Evolutionary conservation across 2,797 vertebrate genomes (phyloP).

Genomic region (Poeciliopsis infans): DNA sequence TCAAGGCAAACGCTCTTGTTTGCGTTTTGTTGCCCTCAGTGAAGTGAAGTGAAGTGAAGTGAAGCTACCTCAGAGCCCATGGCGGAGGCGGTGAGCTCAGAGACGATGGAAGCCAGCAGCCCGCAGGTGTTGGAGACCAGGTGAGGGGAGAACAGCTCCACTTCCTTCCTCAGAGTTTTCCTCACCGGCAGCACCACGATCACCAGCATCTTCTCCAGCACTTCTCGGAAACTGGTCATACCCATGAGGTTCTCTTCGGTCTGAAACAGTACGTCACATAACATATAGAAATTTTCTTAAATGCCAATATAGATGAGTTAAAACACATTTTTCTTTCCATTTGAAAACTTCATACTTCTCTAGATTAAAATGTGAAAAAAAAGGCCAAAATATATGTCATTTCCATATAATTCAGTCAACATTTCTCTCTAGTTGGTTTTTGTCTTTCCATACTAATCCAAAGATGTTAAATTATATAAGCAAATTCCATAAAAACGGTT

Average conservation of each 20-base stretch:
- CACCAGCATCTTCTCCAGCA: constrained; percentile 97
- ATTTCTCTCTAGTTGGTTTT: neutral
- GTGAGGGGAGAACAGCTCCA: constrained; percentile 96
- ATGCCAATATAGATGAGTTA: neutral
- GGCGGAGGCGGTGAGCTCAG: constrained; percentile 96
- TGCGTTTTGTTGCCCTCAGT: neutral
- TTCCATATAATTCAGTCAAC: neutral
- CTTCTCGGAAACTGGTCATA: constrained; percentile 98
- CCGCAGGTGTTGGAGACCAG: constrained; percentile 98
- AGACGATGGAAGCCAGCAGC: constrained; percentile 95
- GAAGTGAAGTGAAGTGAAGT: neutral
- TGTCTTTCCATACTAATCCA: neutral
- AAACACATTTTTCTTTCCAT: neutral
- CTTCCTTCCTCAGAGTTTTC: constrained; percentile 94
- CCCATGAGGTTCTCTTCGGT: constrained; percentile 97
- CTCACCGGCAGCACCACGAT: constrained; percentile 97
- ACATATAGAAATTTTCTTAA: neutral
- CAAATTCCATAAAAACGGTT: neutral
- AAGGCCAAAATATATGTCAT: neutral
- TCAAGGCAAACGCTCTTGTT: neutral
- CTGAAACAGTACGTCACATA: constrained; percentile 64
- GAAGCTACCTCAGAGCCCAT: constrained; percentile 93
- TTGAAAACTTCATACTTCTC: neutral
- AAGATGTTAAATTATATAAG: neutral
- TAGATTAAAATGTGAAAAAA: neutral